Evolutionary conservation across 1,140 invertebrate genomes (phyloP).

Genomic region (Caenorhabditis elegans): DNA sequence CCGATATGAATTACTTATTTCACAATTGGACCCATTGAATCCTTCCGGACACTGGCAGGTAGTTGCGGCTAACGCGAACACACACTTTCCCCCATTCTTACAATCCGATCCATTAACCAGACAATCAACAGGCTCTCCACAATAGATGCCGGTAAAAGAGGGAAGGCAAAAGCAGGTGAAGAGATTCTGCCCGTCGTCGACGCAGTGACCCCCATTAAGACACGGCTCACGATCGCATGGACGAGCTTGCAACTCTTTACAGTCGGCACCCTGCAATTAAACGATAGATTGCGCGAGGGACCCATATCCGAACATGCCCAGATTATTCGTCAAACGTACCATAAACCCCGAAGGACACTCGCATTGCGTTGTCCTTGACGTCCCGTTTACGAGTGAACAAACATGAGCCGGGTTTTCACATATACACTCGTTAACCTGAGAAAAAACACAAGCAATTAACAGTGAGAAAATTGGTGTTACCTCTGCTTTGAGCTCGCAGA

Average conservation of each 20-base stretch:
- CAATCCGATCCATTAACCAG: background rate
- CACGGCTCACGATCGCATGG: slow-evolving; percentile 19
- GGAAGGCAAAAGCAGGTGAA: slow-evolving; percentile 27
- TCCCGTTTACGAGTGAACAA: slow-evolving; percentile 25
- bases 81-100: slow-evolving; percentile 6
- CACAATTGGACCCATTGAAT: slow-evolving; percentile 25
- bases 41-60: slow-evolving; percentile 19
- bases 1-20: background rate
- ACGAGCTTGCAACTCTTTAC: slow-evolving; percentile 25
- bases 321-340: slow-evolving; percentile 4
- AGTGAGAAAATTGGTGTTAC: background rate
- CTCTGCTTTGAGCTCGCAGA: background rate
- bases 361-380: background rate
- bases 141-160: background rate
- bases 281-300: background rate
- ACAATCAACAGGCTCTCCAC: slow-evolving; percentile 5
- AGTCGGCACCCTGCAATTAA: slow-evolving; percentile 20
- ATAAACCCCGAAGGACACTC: slow-evolving; percentile 24
- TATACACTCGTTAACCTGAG: slow-evolving; percentile 12
- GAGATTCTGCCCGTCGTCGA: slow-evolving; percentile 18
- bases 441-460: background rate
- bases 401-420: slow-evolving; percentile 35
- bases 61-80: background rate
- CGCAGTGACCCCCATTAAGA: slow-evolving; percentile 28
- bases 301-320: background rate